Evolutionary conservation across 2,888 invertebrate genomes (phyloP).

Genomic region (Eupithecia subumbrata): DNA sequence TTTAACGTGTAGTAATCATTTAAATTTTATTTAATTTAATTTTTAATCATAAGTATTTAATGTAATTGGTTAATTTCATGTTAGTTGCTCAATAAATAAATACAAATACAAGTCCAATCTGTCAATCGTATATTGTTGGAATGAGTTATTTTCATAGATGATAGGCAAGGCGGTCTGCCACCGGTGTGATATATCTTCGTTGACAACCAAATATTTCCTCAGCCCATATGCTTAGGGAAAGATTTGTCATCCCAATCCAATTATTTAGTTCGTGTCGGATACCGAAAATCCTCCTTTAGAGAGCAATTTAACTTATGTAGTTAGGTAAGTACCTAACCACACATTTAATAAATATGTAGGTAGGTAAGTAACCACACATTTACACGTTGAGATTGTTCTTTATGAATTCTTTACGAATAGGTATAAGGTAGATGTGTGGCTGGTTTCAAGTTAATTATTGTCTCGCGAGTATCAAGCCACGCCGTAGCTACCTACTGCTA

Average conservation of each 20-base stretch:
- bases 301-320: conserved; percentile 72
- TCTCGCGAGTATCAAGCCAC: conserved; percentile 7
- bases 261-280: conserved; percentile 75
- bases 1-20: too few species aligned
- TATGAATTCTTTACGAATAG: conserved; percentile 49
- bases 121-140: too few species aligned
- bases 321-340: background rate
- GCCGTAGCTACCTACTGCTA: background rate
- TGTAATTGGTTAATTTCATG: too few species aligned
- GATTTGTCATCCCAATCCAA: conserved; percentile 70
- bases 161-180: too few species aligned
- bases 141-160: too few species aligned
- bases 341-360: conserved; percentile 70
- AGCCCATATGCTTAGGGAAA: conserved; percentile 48
- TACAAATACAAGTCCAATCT: too few species aligned
- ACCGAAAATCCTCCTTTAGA: conserved; percentile 66
- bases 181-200: background rate
- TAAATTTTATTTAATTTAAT: too few species aligned
- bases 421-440: background rate
- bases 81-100: too few species aligned
- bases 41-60: too few species aligned
- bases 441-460: conserved; percentile 6
- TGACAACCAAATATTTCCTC: conserved; percentile 46
- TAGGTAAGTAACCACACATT: conserved; percentile 47
- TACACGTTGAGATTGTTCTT: conserved; percentile 60